phyloP scores from a whole-genome alignment of 2,888 invertebrate species.

The Aporophyla nigra region DNA sequence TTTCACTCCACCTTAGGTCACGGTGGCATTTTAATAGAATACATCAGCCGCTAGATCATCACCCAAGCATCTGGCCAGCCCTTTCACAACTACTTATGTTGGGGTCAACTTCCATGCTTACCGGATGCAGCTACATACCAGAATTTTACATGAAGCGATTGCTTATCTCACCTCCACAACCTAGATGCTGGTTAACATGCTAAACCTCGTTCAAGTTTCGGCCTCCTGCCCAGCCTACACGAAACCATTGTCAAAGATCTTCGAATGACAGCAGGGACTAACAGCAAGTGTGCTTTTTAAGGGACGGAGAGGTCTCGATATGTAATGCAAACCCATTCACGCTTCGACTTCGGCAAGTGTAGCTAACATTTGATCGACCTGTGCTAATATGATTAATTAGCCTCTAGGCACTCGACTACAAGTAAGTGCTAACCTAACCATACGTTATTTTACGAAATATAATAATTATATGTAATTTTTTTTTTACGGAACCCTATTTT shows the following conservation, averaged over 20 bases:
- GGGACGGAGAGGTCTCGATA: background rate
- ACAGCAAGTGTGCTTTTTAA: background rate
- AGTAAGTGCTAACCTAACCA: background rate
- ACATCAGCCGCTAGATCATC: too few species aligned
- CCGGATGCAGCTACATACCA: too few species aligned
- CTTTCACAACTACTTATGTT: too few species aligned
- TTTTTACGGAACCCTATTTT: conserved; percentile 20
- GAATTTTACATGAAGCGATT: too few species aligned
- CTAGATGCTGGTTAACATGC: background rate
- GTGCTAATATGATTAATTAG: background rate
- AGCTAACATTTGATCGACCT: background rate
- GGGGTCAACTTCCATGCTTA: too few species aligned
- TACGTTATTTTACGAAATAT: background rate
- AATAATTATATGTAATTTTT: background rate
- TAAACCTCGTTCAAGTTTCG: background rate
- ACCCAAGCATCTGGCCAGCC: too few species aligned
- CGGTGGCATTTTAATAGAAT: too few species aligned
- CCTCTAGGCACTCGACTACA: background rate
- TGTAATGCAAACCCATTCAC: background rate
- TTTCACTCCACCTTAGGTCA: background rate
- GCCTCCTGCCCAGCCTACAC: background rate
- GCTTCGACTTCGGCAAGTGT: background rate
- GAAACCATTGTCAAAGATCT: background rate
- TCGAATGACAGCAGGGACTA: background rate
- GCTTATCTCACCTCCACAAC: too few species aligned